Base-by-base conservation (phyloP, 2,888 invertebrate species). In the Harpagoxenus sublaevis region DNA sequence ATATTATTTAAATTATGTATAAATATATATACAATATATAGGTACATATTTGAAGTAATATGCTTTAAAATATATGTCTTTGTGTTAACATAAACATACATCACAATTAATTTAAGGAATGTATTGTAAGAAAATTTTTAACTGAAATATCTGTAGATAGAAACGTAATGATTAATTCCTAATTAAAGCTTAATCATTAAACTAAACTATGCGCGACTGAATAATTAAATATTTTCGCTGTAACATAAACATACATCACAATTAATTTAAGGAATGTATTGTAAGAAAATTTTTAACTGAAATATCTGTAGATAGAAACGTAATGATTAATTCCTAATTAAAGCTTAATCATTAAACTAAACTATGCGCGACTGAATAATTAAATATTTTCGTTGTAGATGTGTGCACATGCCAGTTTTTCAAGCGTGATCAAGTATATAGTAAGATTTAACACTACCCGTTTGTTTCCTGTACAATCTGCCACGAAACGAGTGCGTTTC, bases 31-130 rank as follows among this genome's bases (percentile, higher is more conserved):
- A 31, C 31, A 31, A 31, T 35, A 3, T 39, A 35, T 23, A 23
- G 23, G 23, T 23, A 28, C 28, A 18, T 15, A 63, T 15, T 5
- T 51, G 10, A 71, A 63, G 39, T 39, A 63, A 60, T 60, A 62
- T n/a, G 6, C 1, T 60, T 60, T 60, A 18, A 60, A 63, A 63
- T 12, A 39, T 42, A 3, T 6, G 12, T 65, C 31, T 31, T 6
- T 65, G 42, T 23, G 2, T 65, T 12, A 23, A 42, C 28, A 15
- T 31, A 31, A 31, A 31, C 31, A 31, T 42, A 23, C 23, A 77
- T 78, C 70, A 78, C n/a, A 68, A 42, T 55, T 55, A 55, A 75
- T 55, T 45, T 42, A 31, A 55, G 78, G 78, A 78, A 78, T 78
- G 78, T 42, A 78, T 10, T 78, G 42, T 10, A 78, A 70, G 5